These are phyloP conservation scores for Globodera ellingtonae DNA, from an alignment of 1,140 invertebrate species.

Conservation along the genomic window DNA sequence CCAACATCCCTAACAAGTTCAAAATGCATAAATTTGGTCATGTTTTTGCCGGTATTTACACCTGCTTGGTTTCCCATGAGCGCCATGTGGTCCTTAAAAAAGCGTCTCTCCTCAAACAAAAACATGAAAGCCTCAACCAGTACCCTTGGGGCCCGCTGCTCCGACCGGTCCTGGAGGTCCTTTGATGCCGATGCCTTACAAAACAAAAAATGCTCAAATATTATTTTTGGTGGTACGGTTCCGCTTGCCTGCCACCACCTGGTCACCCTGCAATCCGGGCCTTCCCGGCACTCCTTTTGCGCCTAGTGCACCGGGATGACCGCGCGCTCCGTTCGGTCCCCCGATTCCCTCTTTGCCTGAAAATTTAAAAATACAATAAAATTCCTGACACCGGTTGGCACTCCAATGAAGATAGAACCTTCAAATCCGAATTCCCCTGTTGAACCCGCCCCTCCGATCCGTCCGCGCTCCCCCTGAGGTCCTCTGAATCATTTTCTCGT, in stretches of 20 bases:
- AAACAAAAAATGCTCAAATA: neutral
- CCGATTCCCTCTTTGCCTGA: constrained; percentile 15
- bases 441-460: constrained; percentile 31
- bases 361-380: constrained; percentile 27
- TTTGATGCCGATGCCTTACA: constrained; percentile 48
- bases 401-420: neutral
- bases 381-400: neutral
- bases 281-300: constrained; percentile 39
- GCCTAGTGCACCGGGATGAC: constrained; percentile 3
- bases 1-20: neutral
- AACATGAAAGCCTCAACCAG: neutral
- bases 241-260: constrained; percentile 27
- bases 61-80: constrained; percentile 23
- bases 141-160: constrained; percentile 32
- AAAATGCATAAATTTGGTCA: neutral
- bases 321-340: constrained; percentile 33
- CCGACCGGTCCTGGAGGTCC: constrained; percentile 47
- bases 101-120: neutral
- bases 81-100: constrained; percentile 25
- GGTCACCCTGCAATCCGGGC: constrained; percentile 39
- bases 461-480: constrained; percentile 51
- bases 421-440: constrained; percentile 23
- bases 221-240: neutral
- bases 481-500: constrained; percentile 35
- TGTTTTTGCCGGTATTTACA: neutral